Conservation (phyloP, 2,113 vertebrate genomes). For the Carassius auratus region DNA sequence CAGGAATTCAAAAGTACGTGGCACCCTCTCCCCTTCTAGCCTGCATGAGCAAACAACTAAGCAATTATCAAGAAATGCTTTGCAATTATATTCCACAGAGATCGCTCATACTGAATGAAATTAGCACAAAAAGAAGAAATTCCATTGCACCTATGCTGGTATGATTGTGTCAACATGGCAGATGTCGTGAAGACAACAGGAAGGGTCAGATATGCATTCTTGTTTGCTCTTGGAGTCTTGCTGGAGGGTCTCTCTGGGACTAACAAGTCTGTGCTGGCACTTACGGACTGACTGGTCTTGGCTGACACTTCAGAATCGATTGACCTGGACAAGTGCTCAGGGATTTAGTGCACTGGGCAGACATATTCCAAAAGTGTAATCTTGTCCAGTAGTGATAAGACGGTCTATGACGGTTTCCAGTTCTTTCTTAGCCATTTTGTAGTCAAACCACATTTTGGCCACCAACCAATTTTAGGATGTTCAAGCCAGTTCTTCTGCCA, state of each 20-base stretch:
- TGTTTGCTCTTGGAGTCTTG: slow-evolving; percentile 36
- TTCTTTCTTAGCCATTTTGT: slow-evolving; percentile 35
- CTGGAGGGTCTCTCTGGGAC: slow-evolving; percentile 48
- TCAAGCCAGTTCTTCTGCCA: slow-evolving; percentile 24
- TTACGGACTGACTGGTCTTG: slow-evolving; percentile 42
- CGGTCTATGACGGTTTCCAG: slow-evolving; percentile 15
- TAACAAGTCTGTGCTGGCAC: slow-evolving; percentile 45
- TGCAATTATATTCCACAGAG: slow-evolving; percentile 50
- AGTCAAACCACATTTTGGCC: slow-evolving; percentile 42
- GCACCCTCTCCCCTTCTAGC: background rate
- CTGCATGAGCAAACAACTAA: slow-evolving; percentile 33
- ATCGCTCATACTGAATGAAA: slow-evolving; percentile 41
- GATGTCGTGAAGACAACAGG: slow-evolving; percentile 56
- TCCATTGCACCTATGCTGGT: slow-evolving; percentile 36
- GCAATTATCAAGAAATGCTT: slow-evolving; percentile 52
- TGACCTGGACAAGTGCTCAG: slow-evolving; percentile 51
- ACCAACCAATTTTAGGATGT: slow-evolving; percentile 19
- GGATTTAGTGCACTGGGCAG: slow-evolving; percentile 53
- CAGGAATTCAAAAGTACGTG: slow-evolving; percentile 43
- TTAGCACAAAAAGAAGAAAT: slow-evolving; percentile 57
- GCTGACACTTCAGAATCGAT: slow-evolving; percentile 58
- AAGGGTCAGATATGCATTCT: slow-evolving; percentile 63
- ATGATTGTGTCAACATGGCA: slow-evolving; percentile 55
- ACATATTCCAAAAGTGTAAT: slow-evolving; percentile 56
- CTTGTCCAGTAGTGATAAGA: slow-evolving; percentile 50